phyloP scores from a whole-genome alignment of 2,797 vertebrate genomes.

The Pseudocheirus occidentalis region DNA sequence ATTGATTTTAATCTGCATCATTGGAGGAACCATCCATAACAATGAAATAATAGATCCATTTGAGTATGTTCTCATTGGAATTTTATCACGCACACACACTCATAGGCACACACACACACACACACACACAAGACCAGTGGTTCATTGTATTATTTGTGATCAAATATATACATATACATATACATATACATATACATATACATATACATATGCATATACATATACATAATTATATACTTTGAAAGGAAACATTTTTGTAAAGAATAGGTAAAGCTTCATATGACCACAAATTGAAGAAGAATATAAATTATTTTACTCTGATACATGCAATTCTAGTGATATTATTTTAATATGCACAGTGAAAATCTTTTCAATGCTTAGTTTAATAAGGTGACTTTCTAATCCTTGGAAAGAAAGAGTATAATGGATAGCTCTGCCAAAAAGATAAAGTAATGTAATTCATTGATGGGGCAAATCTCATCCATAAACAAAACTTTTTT shows the following conservation, averaged over 20 bases:
- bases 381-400: neutral
- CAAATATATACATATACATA: no score
- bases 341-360: neutral
- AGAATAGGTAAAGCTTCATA: neutral
- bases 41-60: neutral
- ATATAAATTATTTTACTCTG: neutral
- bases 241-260: constrained; percentile 25
- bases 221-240: constrained; percentile 34
- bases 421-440: neutral
- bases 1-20: neutral
- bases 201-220: no score
- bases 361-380: neutral
- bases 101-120: neutral
- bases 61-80: neutral
- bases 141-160: constrained; percentile 44
- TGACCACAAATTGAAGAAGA: constrained; percentile 16
- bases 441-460: neutral
- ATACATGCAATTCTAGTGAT: neutral
- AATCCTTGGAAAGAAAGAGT: neutral
- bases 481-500: neutral
- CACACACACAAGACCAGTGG: constrained; percentile 34
- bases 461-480: neutral
- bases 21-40: neutral
- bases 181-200: no score
- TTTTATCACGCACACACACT: constrained; percentile 37